Evolutionary conservation across 2,113 vertebrate genomes (phyloP).

Genomic region (Climacteris rufus): DNA sequence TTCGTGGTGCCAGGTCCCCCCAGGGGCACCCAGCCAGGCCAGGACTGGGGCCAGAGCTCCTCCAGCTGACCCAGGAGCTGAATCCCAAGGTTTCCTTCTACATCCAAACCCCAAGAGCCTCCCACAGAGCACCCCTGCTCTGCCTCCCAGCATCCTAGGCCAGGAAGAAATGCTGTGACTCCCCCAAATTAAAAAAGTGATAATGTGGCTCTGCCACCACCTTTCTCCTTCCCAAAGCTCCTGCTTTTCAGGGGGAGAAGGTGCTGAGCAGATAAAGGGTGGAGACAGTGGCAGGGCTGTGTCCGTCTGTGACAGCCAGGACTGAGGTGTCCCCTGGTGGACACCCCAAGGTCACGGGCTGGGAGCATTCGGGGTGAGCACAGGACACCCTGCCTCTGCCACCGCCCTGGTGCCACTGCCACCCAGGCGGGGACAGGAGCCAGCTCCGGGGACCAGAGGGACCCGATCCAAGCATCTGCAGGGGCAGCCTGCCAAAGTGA

Average conservation of each 20-base stretch:
- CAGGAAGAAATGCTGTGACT: accelerated
- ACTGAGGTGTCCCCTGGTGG: not conserved
- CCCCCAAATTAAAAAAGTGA: not conserved
- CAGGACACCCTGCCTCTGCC: not conserved
- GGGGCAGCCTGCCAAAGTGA: not conserved
- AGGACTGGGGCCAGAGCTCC: not conserved
- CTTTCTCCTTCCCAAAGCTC: not conserved
- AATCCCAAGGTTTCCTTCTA: not conserved
- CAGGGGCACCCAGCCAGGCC: not conserved
- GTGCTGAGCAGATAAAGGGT: not conserved
- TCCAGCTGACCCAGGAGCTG: not conserved
- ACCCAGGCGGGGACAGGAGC: conserved; percentile 9
- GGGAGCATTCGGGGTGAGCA: not conserved
- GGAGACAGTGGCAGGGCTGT: not conserved
- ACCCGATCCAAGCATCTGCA: not conserved
- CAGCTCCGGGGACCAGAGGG: not conserved
- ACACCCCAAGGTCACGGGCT: not conserved
- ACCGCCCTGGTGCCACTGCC: not conserved
- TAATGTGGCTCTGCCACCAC: not conserved
- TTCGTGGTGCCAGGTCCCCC: accelerated
- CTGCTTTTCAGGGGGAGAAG: accelerated
- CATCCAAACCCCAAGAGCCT: not conserved
- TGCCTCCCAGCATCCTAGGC: not conserved
- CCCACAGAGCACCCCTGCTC: not conserved
- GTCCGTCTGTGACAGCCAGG: accelerated